Evolutionary conservation across 2,888 invertebrate species (phyloP).

Genomic region (Tinea semifulvella): DNA sequence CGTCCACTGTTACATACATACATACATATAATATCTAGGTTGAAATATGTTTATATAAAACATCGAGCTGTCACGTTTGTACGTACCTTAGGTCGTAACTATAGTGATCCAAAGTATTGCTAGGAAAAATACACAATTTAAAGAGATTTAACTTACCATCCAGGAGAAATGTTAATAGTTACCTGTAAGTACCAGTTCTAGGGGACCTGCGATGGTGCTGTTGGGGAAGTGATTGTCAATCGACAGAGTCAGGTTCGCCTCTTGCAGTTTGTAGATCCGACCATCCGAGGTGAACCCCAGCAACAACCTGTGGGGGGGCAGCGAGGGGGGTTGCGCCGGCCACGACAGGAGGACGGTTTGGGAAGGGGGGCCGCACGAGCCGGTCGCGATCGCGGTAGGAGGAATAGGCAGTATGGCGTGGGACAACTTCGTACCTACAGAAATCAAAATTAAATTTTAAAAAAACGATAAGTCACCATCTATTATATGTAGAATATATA

Average conservation of each 20-base stretch:
- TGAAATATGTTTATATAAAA: no score
- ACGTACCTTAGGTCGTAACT: no score
- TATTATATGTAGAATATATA: not conserved
- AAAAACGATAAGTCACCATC: not conserved
- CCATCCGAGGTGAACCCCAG: conserved; percentile 13
- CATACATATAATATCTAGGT: no score
- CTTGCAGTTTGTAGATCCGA: conserved; percentile 17
- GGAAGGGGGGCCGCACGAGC: conserved; percentile 32
- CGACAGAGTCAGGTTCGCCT: conserved; percentile 35
- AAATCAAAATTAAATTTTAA: not conserved
- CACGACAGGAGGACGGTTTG: conserved; percentile 30
- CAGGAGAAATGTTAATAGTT: no score
- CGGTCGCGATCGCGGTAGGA: conserved; percentile 31
- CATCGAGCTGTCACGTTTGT: no score
- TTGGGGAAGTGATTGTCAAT: conserved; percentile 55
- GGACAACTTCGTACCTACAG: conserved; percentile 22
- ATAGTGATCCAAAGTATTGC: no score
- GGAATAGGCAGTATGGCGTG: conserved; percentile 36
- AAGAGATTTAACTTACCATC: no score
- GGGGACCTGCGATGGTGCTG: no score
- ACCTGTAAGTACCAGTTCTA: no score
- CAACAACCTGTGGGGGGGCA: conserved; percentile 33
- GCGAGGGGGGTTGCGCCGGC: conserved; percentile 22
- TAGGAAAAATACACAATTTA: no score
- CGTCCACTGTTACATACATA: no score